Percentiles rank a stretch among this genome's conserved stretches.
Conservation (phyloP, 2,113 vertebrate genomes). For the Theristicus caerulescens region DNA sequence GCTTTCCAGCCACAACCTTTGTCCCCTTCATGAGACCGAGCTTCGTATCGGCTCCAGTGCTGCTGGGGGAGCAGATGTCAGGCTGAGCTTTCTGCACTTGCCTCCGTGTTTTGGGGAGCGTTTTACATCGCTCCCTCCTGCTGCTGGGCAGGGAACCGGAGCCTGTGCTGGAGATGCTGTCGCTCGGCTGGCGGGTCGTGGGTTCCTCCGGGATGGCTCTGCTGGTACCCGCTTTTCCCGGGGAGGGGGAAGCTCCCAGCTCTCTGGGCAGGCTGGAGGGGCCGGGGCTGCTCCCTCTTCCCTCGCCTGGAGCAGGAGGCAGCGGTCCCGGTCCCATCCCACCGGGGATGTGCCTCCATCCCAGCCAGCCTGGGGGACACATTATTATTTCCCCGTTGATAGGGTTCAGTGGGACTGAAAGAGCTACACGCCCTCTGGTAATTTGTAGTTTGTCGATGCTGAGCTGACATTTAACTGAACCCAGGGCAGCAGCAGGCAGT, state of each 20-base stretch:
- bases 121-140: not conserved
- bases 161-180: not conserved
- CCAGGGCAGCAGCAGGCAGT: constrained; percentile 62
- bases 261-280: not conserved
- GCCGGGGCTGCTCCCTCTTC: not conserved
- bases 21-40: not conserved
- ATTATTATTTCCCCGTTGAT: constrained; percentile 32
- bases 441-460: constrained; percentile 51
- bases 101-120: not conserved
- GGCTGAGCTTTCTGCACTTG: not conserved
- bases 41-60: not conserved
- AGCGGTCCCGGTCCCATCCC: not conserved
- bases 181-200: rapidly evolving
- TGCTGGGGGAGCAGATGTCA: too few relatives aligned
- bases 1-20: not conserved
- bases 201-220: not conserved
- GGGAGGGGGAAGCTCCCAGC: not conserved
- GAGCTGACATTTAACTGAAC: constrained; percentile 67
- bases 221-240: rapidly evolving
- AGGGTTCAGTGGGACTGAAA: constrained; percentile 63
- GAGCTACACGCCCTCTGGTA: constrained; percentile 51
- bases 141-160: rapidly evolving
- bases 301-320: not conserved
- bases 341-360: not conserved
- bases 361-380: constrained; percentile 10